phyloP scores from a whole-genome alignment of 2,888 invertebrate genomes.

The Leucophenga maculata region DNA sequence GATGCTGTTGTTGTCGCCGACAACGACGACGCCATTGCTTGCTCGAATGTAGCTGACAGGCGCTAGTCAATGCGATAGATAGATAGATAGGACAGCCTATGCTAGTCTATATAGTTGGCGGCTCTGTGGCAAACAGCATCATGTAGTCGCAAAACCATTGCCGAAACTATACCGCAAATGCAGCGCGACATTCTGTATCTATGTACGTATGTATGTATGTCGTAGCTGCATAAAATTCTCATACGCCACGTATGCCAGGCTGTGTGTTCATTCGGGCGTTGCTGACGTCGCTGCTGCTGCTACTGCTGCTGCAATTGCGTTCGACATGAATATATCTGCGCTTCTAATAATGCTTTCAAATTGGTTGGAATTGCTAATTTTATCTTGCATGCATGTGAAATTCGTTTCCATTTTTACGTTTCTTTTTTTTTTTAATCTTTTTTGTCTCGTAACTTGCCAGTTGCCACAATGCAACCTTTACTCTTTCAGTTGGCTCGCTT shows the following conservation, averaged over 20 bases:
- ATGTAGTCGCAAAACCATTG: not conserved
- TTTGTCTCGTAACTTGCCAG: constrained; percentile 1
- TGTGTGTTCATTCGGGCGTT: no score
- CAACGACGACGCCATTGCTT: constrained; percentile 20
- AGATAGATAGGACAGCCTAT: constrained; percentile 24
- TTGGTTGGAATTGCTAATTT: constrained; percentile 63
- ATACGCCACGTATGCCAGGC: no score
- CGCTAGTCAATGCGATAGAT: constrained; percentile 27
- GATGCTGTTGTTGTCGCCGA: not conserved
- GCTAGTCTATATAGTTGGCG: constrained; percentile 42
- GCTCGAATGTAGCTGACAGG: not conserved
- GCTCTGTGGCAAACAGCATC: constrained; percentile 19
- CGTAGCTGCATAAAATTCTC: no score
- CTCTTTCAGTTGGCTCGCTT: not conserved
- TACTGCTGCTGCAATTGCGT: not conserved
- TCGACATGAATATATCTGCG: constrained; percentile 55
- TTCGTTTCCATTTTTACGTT: constrained; percentile 5
- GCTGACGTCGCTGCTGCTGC: not conserved
- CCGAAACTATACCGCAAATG: not conserved
- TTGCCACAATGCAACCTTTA: not conserved
- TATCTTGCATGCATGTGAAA: constrained; percentile 47
- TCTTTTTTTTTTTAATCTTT: not conserved
- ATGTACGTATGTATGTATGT: not conserved
- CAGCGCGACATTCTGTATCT: not conserved
- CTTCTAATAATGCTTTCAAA: constrained; percentile 60